phyloP scores from a whole-genome alignment of 2,113 vertebrate genomes.

The Centropristis striata region DNA sequence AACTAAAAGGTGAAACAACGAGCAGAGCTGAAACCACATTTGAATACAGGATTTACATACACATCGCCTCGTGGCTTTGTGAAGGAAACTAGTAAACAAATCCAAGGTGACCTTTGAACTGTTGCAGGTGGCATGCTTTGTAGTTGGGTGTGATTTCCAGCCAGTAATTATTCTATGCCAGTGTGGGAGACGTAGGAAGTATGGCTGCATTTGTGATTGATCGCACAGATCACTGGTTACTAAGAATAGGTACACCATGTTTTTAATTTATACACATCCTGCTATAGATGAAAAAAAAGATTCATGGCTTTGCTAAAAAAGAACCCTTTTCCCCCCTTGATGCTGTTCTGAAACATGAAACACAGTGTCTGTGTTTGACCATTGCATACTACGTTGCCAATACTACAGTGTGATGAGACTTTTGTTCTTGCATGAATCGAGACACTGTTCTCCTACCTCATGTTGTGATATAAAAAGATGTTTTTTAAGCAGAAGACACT shows the following conservation, averaged over 20 bases:
- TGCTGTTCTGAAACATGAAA: constrained; percentile 79
- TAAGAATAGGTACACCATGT: constrained; percentile 40
- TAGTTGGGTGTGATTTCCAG: constrained; percentile 42
- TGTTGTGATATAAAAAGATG: constrained; percentile 88
- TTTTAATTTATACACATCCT: constrained; percentile 59
- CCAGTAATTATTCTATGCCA: constrained; percentile 42
- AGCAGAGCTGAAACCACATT: constrained; percentile 25
- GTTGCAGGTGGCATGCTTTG: constrained; percentile 44
- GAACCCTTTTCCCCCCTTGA: constrained; percentile 41
- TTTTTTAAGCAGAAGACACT: constrained; percentile 87
- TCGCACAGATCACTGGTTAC: constrained; percentile 38
- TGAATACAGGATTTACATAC: constrained; percentile 48
- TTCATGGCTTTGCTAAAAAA: constrained; percentile 68
- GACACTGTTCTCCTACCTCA: constrained; percentile 89
- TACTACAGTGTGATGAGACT: constrained; percentile 86
- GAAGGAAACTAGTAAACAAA: constrained; percentile 18
- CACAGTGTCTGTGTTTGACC: constrained; percentile 81
- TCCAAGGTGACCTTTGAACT: constrained; percentile 46
- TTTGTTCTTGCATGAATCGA: constrained; percentile 88
- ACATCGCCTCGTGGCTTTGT: constrained; percentile 1
- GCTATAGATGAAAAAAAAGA: constrained; percentile 43
- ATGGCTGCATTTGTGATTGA: constrained; percentile 41
- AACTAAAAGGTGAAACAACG: constrained; percentile 26
- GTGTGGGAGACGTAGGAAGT: constrained; percentile 19
- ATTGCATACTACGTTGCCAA: constrained; percentile 86